Conservation (phyloP, 1,140 invertebrate species). For the Ptiloglossa arizonensis region DNA sequence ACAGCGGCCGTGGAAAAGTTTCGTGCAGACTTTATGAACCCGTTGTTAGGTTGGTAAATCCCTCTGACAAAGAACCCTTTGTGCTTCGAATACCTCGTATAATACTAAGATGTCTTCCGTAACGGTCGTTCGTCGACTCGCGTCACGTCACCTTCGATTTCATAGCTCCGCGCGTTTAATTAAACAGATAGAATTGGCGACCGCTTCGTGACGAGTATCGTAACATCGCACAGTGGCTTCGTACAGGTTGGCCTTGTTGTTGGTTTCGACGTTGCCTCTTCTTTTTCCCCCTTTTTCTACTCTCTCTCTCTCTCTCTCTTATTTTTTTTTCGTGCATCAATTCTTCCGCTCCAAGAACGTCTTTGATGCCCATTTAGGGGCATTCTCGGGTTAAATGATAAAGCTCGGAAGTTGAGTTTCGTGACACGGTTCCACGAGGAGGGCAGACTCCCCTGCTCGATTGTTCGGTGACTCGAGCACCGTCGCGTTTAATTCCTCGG, state of each 20-base stretch:
- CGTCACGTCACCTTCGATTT: background rate
- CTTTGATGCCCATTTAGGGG: constrained; percentile 44
- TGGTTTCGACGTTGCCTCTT: background rate
- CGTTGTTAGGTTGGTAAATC: constrained; percentile 62
- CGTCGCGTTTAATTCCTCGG: constrained; percentile 36
- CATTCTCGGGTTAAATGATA: constrained; percentile 41
- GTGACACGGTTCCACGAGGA: constrained; percentile 35
- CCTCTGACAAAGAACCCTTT: constrained; percentile 57
- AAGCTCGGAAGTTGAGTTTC: constrained; percentile 46
- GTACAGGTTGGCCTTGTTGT: no score
- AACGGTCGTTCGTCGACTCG: constrained; percentile 15
- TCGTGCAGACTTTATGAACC: constrained; percentile 59
- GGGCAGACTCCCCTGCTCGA: constrained; percentile 2
- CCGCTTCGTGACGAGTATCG: background rate
- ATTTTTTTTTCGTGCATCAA: constrained; percentile 10
- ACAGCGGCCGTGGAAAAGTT: constrained; percentile 54
- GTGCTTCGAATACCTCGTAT: constrained; percentile 53
- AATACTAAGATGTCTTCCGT: constrained; percentile 48
- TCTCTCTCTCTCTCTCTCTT: background rate
- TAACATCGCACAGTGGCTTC: background rate
- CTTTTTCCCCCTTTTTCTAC: background rate
- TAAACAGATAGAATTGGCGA: background rate
- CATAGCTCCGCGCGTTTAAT: background rate
- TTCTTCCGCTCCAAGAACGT: constrained; percentile 38
- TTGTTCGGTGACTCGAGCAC: constrained; percentile 45